Percentiles rank a stretch among this genome's conserved stretches.
Conservation (phyloP, 2,888 invertebrate genomes). For the Lutraria lutraria region DNA sequence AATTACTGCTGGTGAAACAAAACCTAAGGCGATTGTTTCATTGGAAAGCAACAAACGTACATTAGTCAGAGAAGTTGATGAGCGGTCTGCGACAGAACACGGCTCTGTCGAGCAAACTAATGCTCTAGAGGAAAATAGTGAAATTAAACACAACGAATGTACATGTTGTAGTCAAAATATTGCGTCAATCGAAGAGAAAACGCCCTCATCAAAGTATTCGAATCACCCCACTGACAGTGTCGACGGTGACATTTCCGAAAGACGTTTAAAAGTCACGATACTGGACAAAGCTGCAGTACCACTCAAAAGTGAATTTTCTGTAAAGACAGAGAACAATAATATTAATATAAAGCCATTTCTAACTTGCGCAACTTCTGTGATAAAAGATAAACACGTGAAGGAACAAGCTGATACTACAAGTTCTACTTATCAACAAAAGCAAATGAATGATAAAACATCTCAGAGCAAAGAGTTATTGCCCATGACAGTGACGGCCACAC, state of each 20-base stretch:
- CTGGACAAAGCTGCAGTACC: not conserved
- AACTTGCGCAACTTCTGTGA: not conserved
- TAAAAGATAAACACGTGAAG: not conserved
- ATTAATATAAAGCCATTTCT: not conserved
- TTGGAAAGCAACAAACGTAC: not conserved
- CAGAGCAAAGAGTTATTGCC: conserved; percentile 12
- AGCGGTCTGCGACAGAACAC: not conserved
- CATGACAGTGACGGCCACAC: conserved; percentile 25
- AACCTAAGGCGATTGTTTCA: not conserved
- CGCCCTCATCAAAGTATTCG: not conserved
- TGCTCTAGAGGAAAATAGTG: not conserved
- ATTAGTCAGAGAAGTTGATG: not conserved
- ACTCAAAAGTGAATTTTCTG: not conserved
- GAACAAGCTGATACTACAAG: not conserved
- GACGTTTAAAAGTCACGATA: not conserved
- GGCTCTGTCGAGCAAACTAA: not conserved
- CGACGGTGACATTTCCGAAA: not conserved
- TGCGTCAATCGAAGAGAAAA: not conserved
- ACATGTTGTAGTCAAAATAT: not conserved
- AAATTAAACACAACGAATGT: not conserved
- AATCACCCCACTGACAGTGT: not conserved
- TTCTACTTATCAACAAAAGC: not conserved
- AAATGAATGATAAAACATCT: not conserved
- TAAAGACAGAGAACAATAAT: not conserved
- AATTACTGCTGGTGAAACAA: not conserved